Percentiles rank a stretch among this genome's conserved stretches.
These are phyloP conservation scores for Microctenopoma lineatum DNA, from an alignment of 2,797 vertebrate species.

Conservation along the genomic window DNA sequence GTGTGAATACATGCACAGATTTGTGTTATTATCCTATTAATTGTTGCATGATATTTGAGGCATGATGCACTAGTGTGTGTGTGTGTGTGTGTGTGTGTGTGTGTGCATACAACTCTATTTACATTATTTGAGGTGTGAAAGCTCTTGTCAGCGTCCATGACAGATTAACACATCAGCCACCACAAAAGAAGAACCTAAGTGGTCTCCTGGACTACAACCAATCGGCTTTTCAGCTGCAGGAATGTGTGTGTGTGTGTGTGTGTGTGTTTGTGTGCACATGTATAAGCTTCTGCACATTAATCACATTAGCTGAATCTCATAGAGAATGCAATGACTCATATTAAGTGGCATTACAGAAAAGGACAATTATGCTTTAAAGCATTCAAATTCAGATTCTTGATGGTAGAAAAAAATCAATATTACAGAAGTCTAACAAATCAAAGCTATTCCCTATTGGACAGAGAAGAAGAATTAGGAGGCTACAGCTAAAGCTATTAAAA, in stretches of 20 bases:
- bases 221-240: conserved; percentile 29
- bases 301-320: conserved; percentile 37
- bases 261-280: background rate
- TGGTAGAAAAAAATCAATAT: conserved; percentile 2
- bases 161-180: conserved; percentile 67
- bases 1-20: conserved; percentile 11
- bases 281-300: conserved; percentile 24
- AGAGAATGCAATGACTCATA: conserved; percentile 24
- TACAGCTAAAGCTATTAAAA: background rate
- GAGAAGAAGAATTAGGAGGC: background rate
- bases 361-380: background rate
- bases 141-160: conserved; percentile 59
- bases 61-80: conserved; percentile 1
- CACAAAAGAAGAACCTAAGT: conserved; percentile 49
- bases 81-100: conserved; percentile 1
- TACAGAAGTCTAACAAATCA: conserved; percentile 4
- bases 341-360: conserved; percentile 20
- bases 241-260: background rate
- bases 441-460: background rate
- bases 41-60: conserved; percentile 20
- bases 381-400: conserved; percentile 6
- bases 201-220: conserved; percentile 49
- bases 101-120: conserved; percentile 31
- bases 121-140: conserved; percentile 55
- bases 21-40: conserved; percentile 31